A percentile compares a stretch with the other conserved stretches of the same genome.
phyloP scores from a whole-genome alignment of 2,888 invertebrate species.

The Mesochorus sp. region DNA sequence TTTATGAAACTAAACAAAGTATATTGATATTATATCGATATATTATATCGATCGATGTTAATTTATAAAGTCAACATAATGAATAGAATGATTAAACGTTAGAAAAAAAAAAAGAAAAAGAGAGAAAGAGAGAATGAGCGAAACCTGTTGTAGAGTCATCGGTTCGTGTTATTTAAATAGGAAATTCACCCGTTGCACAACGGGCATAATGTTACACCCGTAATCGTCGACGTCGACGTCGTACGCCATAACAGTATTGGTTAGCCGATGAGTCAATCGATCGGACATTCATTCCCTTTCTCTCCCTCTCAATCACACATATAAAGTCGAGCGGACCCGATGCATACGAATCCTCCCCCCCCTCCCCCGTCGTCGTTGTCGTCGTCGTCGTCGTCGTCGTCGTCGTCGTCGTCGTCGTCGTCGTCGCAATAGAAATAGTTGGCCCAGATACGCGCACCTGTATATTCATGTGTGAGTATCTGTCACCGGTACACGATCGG shows the following conservation, averaged over 20 bases:
- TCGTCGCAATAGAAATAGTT: slow-evolving; percentile 63
- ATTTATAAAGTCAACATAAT: background rate
- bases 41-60: too few species aligned
- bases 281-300: slow-evolving; percentile 51
- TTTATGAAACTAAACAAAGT: too few species aligned
- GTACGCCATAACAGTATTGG: slow-evolving; percentile 43
- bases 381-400: too few species aligned
- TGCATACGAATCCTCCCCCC: slow-evolving; percentile 35
- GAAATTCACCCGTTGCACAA: slow-evolving; percentile 48
- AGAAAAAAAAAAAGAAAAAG: too few species aligned
- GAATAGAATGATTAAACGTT: background rate
- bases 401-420: too few species aligned
- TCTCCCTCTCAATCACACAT: slow-evolving; percentile 28
- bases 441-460: slow-evolving; percentile 65
- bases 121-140: background rate
- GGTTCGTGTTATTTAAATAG: slow-evolving; percentile 45
- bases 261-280: slow-evolving; percentile 64
- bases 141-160: slow-evolving; percentile 9
- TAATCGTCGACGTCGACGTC: slow-evolving; percentile 48
- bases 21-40: too few species aligned
- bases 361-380: slow-evolving; percentile 8
- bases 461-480: slow-evolving; percentile 18
- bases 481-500: slow-evolving; percentile 18
- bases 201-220: slow-evolving; percentile 57
- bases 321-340: slow-evolving; percentile 52